phyloP scores from a whole-genome alignment of 2,113 vertebrate genomes.

The Calypte anna region DNA sequence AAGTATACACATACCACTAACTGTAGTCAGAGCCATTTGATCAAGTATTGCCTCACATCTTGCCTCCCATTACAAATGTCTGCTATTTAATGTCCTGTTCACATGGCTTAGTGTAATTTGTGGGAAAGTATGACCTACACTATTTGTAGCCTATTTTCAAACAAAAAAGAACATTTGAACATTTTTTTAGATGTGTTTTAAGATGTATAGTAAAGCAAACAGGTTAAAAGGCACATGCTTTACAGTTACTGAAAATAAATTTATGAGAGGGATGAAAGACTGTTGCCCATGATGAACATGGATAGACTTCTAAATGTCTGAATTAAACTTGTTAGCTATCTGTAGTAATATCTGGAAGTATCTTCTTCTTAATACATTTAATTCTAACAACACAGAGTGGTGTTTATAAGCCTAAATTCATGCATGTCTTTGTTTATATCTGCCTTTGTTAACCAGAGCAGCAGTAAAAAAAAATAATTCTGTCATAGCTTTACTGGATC shows the following conservation, averaged over 20 bases:
- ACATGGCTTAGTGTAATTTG: fast-evolving
- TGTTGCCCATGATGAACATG: not conserved
- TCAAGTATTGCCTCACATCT: not conserved
- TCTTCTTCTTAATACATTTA: not conserved
- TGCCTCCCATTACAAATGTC: not conserved
- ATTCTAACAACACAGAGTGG: not conserved
- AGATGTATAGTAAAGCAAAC: not conserved
- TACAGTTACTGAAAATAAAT: not conserved
- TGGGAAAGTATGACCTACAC: not conserved
- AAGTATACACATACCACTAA: not conserved
- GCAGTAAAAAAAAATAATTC: not conserved
- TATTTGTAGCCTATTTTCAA: not conserved
- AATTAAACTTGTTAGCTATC: not conserved
- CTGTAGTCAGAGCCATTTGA: not conserved
- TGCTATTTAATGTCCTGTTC: not conserved
- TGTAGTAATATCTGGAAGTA: not conserved
- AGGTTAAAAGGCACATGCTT: not conserved
- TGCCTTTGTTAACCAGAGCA: not conserved
- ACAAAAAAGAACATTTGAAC: fast-evolving
- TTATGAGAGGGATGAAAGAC: not conserved
- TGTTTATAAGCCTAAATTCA: not conserved
- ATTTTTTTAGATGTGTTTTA: not conserved
- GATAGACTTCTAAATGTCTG: not conserved
- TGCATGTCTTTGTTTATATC: not conserved
- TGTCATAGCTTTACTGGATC: not conserved